Conservation (phyloP, 2,888 invertebrate genomes). For the Nowickia ferox region DNA sequence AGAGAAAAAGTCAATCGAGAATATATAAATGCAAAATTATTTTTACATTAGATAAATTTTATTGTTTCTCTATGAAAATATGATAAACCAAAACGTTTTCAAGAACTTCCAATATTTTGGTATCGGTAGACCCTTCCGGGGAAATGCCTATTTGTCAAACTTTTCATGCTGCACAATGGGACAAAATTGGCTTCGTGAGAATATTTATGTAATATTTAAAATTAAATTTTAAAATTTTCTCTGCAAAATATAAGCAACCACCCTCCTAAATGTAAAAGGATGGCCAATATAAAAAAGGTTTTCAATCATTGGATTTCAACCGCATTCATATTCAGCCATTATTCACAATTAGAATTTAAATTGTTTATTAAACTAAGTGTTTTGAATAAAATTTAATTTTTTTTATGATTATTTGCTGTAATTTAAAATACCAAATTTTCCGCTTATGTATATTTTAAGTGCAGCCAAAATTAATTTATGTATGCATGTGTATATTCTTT, state of each 20-base stretch:
- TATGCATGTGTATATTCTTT: not conserved
- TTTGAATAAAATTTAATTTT: not conserved
- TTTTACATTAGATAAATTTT: no score
- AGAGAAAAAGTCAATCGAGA: no score
- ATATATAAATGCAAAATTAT: no score
- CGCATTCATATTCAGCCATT: slow-evolving; percentile 51
- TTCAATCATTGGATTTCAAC: slow-evolving; percentile 51
- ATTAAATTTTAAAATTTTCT: no score
- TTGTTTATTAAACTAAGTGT: slow-evolving; percentile 44
- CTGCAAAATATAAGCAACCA: not conserved
- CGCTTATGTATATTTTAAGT: not conserved
- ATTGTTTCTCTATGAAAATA: no score
- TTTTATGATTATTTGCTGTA: not conserved
- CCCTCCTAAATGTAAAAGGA: not conserved
- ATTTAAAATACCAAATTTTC: not conserved
- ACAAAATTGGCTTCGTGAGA: no score
- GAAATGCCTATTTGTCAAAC: no score
- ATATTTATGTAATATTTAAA: no score
- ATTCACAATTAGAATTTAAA: slow-evolving; percentile 60
- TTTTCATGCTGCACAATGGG: no score
- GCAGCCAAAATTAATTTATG: not conserved
- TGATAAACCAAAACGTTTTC: no score
- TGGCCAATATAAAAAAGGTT: slow-evolving; percentile 19
- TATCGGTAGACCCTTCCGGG: no score
- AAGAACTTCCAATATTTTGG: no score